Conservation (phyloP, 2,888 invertebrate species). For the Sphaeridia pumilis region DNA sequence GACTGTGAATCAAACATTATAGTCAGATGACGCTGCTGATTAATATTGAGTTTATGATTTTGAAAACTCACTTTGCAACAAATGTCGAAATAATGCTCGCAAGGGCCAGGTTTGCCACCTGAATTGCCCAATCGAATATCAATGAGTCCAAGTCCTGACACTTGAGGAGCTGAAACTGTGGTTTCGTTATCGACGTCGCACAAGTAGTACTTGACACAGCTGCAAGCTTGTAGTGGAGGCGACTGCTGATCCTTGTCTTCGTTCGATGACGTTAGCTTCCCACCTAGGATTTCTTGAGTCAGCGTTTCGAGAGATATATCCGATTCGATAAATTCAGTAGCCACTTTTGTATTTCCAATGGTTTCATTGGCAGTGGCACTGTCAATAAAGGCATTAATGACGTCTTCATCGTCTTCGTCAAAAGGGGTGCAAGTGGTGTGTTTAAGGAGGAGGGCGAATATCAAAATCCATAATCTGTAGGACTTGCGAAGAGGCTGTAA, state of each 20-base stretch:
- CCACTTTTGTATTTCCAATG: too few relatives aligned
- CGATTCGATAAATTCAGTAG: not conserved
- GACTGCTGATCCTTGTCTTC: not conserved
- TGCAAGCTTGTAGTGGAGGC: constrained; percentile 42
- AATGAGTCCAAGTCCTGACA: constrained; percentile 47
- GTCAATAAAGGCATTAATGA: not conserved
- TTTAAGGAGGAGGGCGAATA: too few relatives aligned
- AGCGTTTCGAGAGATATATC: not conserved
- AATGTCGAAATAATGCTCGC: constrained; percentile 59
- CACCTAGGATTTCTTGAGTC: not conserved
- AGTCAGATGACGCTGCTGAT: not conserved
- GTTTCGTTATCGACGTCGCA: constrained; percentile 50
- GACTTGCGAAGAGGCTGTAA: too few relatives aligned
- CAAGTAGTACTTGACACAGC: constrained; percentile 66
- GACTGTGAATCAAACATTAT: not conserved
- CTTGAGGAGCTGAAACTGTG: constrained; percentile 43
- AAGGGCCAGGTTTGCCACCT: constrained; percentile 41
- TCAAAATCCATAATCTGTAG: too few relatives aligned
- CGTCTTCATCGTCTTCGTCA: not conserved
- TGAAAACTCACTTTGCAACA: constrained; percentile 44
- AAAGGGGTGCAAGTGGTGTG: too few relatives aligned
- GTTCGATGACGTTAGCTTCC: not conserved
- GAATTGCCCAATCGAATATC: constrained; percentile 53
- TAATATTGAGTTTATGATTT: not conserved
- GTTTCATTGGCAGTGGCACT: too few relatives aligned